Base-by-base conservation (phyloP, 2,113 vertebrate species). In the Chloropsis hardwickii region DNA sequence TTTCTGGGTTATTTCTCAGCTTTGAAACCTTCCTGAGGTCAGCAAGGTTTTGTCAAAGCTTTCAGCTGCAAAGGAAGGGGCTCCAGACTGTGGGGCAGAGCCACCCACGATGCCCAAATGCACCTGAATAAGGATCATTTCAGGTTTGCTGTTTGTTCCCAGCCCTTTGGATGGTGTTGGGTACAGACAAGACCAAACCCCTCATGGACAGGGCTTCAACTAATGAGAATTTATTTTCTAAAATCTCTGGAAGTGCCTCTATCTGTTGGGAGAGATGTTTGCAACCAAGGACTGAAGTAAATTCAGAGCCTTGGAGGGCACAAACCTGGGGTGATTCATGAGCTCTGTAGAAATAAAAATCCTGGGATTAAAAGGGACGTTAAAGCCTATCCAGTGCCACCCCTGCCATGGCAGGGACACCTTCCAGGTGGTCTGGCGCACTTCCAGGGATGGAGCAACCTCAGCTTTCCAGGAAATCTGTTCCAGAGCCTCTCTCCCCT, bases 101-200 rank as follows among this genome's bases (percentile, higher is more conserved):
- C 4, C 48, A 22, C 29, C 5, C n/a, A 10, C 3, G 6, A 10
- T 0, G 3, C 20, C 21, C 39, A 12, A 44, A 78, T 28, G 12
- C 2, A 0, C 37, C 50, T 69, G 31, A 5, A 7, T 12, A 37
- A 40, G 1, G 21, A 66, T 9, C 0, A 5, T 5, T 72, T 66
- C 8, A 11, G 37, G 2, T 42, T 62, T 76, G 35, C 11, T 1
- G 1, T 6, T 61, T 58, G 23, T n/a, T 62, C 48, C 48, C 24
- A 5, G 33, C 4, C 3, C 42, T 83, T 96, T 91, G 45, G 24
- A 5, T 61, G 21, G 23, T 9, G 16, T 25, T 79, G 50, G 69
- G 77, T 71, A 45, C 20, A 64, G 66, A 54, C 47, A 87, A 9
- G 4, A 35, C 40, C 76, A 60, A 78, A 42, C 5, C 64, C 65